Evolutionary conservation across 2,797 vertebrate species (phyloP).

Genomic region (Amniataba percoides): DNA sequence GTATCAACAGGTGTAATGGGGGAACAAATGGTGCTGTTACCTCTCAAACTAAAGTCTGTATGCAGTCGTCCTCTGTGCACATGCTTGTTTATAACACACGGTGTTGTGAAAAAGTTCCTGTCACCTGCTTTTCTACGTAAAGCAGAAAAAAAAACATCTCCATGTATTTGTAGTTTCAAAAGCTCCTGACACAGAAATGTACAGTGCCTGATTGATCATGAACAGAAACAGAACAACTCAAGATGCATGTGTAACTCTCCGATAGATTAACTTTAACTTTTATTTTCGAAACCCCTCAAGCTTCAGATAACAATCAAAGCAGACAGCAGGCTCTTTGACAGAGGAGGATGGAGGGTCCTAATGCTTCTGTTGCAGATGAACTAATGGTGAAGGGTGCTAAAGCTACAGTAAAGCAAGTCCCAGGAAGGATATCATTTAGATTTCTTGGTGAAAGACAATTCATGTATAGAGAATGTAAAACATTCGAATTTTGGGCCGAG

Average conservation of each 20-base stretch:
- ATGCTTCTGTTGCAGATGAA: neutral
- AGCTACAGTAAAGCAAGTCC: neutral
- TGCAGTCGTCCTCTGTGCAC: neutral
- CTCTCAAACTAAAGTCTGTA: neutral
- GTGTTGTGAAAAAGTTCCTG: neutral
- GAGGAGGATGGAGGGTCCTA: neutral
- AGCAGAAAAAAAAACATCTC: neutral
- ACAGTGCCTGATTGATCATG: too few relatives aligned
- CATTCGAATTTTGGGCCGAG: neutral
- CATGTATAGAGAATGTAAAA: neutral
- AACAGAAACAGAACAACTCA: neutral
- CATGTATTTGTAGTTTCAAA: neutral
- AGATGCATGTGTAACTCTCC: neutral
- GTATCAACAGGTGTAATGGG: neutral
- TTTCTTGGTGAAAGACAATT: neutral
- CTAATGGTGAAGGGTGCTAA: neutral
- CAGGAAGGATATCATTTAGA: neutral
- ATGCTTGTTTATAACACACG: neutral
- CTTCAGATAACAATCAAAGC: neutral
- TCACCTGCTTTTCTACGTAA: neutral
- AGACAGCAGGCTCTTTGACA: neutral
- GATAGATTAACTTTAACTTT: neutral
- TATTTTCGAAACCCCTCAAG: neutral
- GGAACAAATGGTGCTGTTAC: slow-evolving; percentile 2
- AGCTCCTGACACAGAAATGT: neutral